Evolutionary conservation across 2,113 vertebrate species (phyloP), one percentile per base, ranked within the genome.

Genomic region (Rhodinocichla rosea): DNA sequence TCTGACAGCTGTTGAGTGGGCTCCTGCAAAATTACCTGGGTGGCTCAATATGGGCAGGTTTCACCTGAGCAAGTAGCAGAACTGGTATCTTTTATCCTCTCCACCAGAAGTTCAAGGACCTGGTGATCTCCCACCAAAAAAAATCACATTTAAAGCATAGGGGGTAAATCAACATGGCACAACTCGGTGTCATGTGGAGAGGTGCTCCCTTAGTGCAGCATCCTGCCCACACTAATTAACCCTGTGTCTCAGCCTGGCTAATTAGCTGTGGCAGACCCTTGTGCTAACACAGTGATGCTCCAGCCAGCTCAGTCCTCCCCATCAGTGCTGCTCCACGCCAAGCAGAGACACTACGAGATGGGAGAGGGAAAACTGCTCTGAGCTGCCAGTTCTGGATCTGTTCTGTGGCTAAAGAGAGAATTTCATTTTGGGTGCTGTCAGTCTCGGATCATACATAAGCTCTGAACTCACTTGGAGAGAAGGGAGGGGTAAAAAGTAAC

Each of bases 361-460:
- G 71, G 81, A 74, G 15, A 63, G 83, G 37, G 83, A 47, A 63
- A 75, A 27, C 75, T 94, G 90, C 50, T 67, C 80, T 27, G 64
- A 95, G 56, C 94, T 92, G 94, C 91, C 94, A 94, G 83, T 15
- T 94, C 74, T 70, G 86, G 76, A 40, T 81, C 92, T 93, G 86
- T 75, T 92, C 89, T 69, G 73, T 59, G 73, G 65, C 86, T 95
- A 84, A 92, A 91, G 95, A 94, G 73, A 91, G 91, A 94, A 87
- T 92, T 94, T 94, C 77, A 84, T 95, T 87, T 89, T 89, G 91
- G 91, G 92, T 79, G 89, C 94, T 95, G 94, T 90, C 94, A 94
- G 83, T 75, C 95, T 95, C 32, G 0, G 73, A 92, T 56, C 1
- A 7, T 82, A 64, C 62, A 26, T 47, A 59, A 96, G 89, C 77